These are phyloP conservation scores for Physeter macrocephalus DNA, from an alignment of 2,113 vertebrate species.

Conservation along the genomic window DNA sequence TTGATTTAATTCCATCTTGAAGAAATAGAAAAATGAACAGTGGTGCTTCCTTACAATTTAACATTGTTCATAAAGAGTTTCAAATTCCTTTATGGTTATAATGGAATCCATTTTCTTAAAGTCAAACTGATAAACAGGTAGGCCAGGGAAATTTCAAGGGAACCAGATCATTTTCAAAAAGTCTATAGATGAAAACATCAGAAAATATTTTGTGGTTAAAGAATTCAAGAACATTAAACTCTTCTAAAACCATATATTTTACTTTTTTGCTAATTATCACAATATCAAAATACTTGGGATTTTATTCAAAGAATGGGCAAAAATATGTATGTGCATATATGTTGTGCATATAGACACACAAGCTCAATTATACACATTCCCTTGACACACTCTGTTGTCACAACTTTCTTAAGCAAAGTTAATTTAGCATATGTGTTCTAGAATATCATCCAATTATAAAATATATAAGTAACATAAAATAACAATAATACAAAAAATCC, in stretches of 20 bases:
- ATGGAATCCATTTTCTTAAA: slow-evolving; percentile 18
- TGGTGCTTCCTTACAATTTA: slow-evolving; percentile 2
- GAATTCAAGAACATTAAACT: neutral
- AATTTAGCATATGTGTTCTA: neutral
- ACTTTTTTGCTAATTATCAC: neutral
- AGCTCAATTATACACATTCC: neutral
- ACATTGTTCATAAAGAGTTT: slow-evolving; percentile 9
- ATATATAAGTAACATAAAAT: neutral
- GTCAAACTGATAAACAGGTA: slow-evolving; percentile 34
- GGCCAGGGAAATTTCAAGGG: neutral
- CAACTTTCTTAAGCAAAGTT: neutral
- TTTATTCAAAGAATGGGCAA: neutral
- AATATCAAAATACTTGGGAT: neutral
- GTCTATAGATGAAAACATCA: neutral
- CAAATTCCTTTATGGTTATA: slow-evolving; percentile 50
- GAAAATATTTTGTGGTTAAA: neutral
- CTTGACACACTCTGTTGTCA: neutral
- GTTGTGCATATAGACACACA: neutral
- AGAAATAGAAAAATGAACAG: slow-evolving; percentile 30
- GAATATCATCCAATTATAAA: neutral
- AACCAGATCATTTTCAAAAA: neutral
- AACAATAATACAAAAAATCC: neutral
- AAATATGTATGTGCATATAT: neutral
- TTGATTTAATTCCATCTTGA: slow-evolving; percentile 71
- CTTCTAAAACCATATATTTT: neutral